phyloP scores from a whole-genome alignment of 2,888 invertebrate genomes.

The Drosophila demipolita region DNA sequence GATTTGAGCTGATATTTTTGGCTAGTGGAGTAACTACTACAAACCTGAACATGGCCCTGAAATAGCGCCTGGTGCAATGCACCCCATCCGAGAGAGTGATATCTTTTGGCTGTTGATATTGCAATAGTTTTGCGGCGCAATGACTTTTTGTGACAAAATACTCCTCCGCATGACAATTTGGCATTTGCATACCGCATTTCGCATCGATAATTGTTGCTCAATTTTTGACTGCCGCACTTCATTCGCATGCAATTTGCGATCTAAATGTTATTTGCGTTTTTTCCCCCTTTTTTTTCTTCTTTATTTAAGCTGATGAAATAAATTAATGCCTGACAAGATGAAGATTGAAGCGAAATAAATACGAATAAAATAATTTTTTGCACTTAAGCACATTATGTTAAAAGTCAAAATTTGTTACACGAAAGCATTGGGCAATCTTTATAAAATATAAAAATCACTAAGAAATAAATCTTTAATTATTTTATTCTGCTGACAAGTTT shows the following conservation, averaged over 20 bases:
- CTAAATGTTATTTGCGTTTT: conserved; percentile 48
- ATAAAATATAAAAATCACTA: neutral
- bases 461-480: no score
- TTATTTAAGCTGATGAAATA: conserved; percentile 56
- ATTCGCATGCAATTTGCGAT: conserved; percentile 59
- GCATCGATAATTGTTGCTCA: conserved; percentile 61
- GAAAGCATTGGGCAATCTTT: neutral
- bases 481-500: neutral
- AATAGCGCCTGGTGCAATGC: conserved; percentile 53
- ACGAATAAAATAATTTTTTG: neutral
- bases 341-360: neutral
- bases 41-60: conserved; percentile 47
- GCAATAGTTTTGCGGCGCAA: conserved; percentile 71
- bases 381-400: neutral
- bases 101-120: conserved; percentile 23
- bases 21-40: conserved; percentile 30
- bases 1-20: conserved; percentile 3
- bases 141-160: conserved; percentile 47
- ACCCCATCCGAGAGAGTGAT: conserved; percentile 12
- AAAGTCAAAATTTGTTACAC: neutral
- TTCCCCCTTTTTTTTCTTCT: neutral
- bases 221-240: conserved; percentile 57
- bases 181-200: conserved; percentile 59
- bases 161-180: conserved; percentile 26
- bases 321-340: conserved; percentile 10